A percentile compares a stretch with the other conserved stretches of the same genome.
phyloP scores from a whole-genome alignment of 2,113 vertebrate species.

The Pseudois nayaur region DNA sequence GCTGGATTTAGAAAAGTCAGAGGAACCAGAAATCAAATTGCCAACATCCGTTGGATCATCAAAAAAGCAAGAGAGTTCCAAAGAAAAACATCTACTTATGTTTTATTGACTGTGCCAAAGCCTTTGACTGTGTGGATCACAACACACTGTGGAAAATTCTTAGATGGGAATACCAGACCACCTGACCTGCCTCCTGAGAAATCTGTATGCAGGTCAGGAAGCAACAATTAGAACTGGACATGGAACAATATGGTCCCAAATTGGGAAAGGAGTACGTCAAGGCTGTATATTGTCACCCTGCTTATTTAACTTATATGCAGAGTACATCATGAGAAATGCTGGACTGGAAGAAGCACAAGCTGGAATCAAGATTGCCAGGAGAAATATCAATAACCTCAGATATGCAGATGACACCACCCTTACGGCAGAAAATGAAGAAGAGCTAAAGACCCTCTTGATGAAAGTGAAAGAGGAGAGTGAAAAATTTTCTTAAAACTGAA shows the following conservation, averaged over 20 bases:
- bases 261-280: background rate
- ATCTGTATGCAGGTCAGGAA: background rate
- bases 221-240: background rate
- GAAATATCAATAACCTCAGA: background rate
- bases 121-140: background rate
- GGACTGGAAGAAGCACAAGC: background rate
- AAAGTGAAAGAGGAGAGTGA: background rate
- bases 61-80: background rate
- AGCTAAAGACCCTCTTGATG: background rate
- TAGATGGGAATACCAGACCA: background rate
- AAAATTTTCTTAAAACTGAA: background rate
- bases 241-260: background rate
- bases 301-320: background rate
- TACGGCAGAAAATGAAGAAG: background rate
- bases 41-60: background rate
- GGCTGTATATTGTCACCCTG: background rate
- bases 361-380: background rate
- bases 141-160: background rate
- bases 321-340: background rate
- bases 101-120: background rate
- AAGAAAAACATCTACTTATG: background rate
- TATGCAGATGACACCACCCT: background rate
- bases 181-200: background rate
- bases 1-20: background rate
- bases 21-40: background rate